Base-by-base conservation (phyloP, 1,140 invertebrate species). In the Rhagoletis zephyria region DNA sequence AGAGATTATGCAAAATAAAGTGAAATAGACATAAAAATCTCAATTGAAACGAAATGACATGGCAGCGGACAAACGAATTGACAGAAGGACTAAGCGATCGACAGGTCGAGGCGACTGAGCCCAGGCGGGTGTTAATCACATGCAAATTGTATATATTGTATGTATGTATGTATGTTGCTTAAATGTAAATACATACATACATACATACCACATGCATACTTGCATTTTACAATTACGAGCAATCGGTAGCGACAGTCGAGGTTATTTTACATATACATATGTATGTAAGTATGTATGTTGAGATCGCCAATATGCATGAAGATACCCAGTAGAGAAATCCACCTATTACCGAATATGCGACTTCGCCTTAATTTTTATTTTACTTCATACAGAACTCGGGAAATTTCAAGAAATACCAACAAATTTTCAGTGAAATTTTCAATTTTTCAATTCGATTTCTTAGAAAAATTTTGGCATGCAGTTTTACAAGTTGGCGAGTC, bases 31-130 rank as follows among this genome's bases (percentile, higher is more conserved):
- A 30, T 19, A 85, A 60, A 60, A 85, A 61, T 40, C 85, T 45
- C 45, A 86, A 86, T 86, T 63, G 51, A 86, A 86, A 59, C 10
- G 45, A 86, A 42, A 86, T 65, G 85, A 86, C 85, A 63, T 63
- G 85, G 74, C 74, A 81, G 74, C 48, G 74, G 45, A 81, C 74
- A 81, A 56, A 81, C 48, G 45, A 81, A 56, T 81, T 81, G 48
- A 81, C 74, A 81, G 48, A 9, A 10, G 14, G 16, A 16, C 45
- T 30, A n/a, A 30, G 48, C 74, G n/a, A 19, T 56, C 48, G 74
- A 51, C 48, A 81, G 74, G n/a, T 48, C 1, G 48, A 42, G 74
- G n/a, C 12, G 48, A 7, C 74, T 2, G 48, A 42, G 74, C 48
- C 12, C 16, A 7, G n/a, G 74, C 74, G 74, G 74, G 74, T 56